A percentile compares a stretch with the other conserved stretches of the same genome.
Evolutionary conservation across 2,113 vertebrate genomes (phyloP).

Genomic region (Chaetura pelagica): DNA sequence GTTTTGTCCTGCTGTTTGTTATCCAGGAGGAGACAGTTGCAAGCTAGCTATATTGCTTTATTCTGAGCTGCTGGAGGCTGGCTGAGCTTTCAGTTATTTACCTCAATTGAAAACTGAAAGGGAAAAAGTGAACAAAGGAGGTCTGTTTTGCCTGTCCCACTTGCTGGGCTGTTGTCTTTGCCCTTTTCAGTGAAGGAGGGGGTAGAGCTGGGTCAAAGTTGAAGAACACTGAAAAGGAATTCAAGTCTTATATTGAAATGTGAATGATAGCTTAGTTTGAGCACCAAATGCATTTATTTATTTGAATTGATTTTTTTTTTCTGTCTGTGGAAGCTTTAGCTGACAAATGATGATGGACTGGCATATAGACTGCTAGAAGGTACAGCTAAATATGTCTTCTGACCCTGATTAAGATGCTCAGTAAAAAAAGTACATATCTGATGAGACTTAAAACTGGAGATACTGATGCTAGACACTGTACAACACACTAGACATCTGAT

Average conservation of each 20-base stretch:
- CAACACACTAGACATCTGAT: slow-evolving; percentile 68
- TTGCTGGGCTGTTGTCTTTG: slow-evolving; percentile 91
- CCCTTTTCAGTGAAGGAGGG: slow-evolving; percentile 86
- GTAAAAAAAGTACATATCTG: slow-evolving; percentile 75
- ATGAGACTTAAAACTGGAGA: slow-evolving; percentile 68
- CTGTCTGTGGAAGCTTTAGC: slow-evolving; percentile 61
- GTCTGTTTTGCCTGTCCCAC: slow-evolving; percentile 92
- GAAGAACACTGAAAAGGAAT: slow-evolving; percentile 87
- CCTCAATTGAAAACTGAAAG: slow-evolving; percentile 87
- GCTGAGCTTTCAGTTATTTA: slow-evolving; percentile 82
- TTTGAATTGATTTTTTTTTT: slow-evolving; percentile 64
- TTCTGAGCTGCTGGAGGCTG: slow-evolving; percentile 75
- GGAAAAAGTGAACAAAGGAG: slow-evolving; percentile 88
- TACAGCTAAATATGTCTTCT: slow-evolving; percentile 33
- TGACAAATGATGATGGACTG: slow-evolving; percentile 79
- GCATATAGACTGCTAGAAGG: slow-evolving; percentile 41
- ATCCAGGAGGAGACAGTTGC: slow-evolving; percentile 64
- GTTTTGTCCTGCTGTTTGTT: slow-evolving; percentile 62
- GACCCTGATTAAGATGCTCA: slow-evolving; percentile 26
- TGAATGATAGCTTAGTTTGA: slow-evolving; percentile 82
- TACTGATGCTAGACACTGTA: slow-evolving; percentile 63
- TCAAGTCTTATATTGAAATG: slow-evolving; percentile 81
- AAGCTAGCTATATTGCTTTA: slow-evolving; percentile 64
- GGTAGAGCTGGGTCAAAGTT: slow-evolving; percentile 85
- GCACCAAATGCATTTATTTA: slow-evolving; percentile 62